Evolutionary conservation across 2,113 vertebrate species (phyloP).

Genomic region (Sterrhoptilus dennistouni): DNA sequence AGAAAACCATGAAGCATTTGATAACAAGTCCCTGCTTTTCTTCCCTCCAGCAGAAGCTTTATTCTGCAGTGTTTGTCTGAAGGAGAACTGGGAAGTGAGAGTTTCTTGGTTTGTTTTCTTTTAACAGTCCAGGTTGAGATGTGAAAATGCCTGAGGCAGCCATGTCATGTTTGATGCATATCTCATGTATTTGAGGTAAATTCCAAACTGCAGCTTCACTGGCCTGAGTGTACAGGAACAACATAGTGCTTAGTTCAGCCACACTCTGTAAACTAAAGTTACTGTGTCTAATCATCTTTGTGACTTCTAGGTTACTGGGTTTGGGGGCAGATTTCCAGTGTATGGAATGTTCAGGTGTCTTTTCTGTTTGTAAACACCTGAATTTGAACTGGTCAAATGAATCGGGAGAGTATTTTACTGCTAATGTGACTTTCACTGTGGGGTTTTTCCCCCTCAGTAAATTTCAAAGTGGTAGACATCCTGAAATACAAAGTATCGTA

Average conservation of each 20-base stretch:
- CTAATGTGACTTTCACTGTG: neutral
- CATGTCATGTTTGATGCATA: fast-evolving
- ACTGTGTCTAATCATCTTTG: fast-evolving
- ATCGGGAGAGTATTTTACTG: neutral
- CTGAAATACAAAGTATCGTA: neutral
- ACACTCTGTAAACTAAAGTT: neutral
- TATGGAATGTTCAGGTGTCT: neutral
- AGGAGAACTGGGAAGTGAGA: neutral
- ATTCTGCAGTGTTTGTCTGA: neutral
- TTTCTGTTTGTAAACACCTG: neutral
- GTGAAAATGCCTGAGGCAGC: neutral
- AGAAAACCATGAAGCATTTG: neutral
- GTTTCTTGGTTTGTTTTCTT: neutral
- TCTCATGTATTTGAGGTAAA: neutral
- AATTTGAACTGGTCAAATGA: neutral
- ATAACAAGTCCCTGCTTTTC: neutral
- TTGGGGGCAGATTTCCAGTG: neutral
- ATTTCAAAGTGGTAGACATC: neutral
- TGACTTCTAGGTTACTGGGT: neutral
- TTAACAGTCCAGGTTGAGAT: neutral
- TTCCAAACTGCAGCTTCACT: neutral
- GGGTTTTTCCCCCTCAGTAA: neutral
- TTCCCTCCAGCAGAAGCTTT: neutral
- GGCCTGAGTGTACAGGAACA: neutral
- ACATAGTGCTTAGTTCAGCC: neutral